Percentiles rank a stretch among this genome's conserved stretches.
Evolutionary conservation across 1,140 invertebrate genomes (phyloP).

Genomic region (Lysiphlebus fabarum): DNA sequence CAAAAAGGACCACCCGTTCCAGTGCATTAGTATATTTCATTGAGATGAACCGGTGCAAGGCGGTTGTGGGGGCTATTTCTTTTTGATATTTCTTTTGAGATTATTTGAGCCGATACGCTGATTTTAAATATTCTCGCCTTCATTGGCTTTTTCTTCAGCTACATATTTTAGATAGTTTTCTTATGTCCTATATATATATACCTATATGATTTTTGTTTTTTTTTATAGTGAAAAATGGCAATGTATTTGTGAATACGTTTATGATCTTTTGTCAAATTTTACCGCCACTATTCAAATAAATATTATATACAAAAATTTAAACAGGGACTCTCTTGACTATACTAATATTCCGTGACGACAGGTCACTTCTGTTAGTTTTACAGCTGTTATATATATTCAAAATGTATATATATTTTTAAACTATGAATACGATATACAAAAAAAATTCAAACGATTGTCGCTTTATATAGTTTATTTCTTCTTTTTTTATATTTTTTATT

Average conservation of each 20-base stretch:
- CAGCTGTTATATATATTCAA: not conserved
- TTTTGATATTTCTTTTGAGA: constrained; percentile 27
- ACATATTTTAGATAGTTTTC: no score
- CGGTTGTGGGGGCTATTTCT: not conserved
- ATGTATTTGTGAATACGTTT: no score
- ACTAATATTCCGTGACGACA: constrained; percentile 46
- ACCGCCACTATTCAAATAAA: no score
- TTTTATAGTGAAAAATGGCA: no score
- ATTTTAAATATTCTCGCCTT: constrained; percentile 31
- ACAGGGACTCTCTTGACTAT: constrained; percentile 5
- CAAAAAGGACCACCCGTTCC: constrained; percentile 44
- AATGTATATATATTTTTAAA: not conserved
- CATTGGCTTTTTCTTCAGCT: constrained; percentile 12
- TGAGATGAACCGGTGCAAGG: constrained; percentile 10
- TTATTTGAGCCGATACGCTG: constrained; percentile 33
- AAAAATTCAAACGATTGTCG: no score
- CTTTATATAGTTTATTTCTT: no score
- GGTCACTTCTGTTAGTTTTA: constrained; percentile 30
- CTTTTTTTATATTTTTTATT: no score
- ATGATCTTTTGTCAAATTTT: no score
- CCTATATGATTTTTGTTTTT: no score
- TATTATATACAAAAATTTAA: no score
- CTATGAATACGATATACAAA: not conserved
- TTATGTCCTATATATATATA: no score
- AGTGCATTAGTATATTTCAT: constrained; percentile 31